Conservation (phyloP, 2,113 vertebrate genomes). For the Lathamus discolor region DNA sequence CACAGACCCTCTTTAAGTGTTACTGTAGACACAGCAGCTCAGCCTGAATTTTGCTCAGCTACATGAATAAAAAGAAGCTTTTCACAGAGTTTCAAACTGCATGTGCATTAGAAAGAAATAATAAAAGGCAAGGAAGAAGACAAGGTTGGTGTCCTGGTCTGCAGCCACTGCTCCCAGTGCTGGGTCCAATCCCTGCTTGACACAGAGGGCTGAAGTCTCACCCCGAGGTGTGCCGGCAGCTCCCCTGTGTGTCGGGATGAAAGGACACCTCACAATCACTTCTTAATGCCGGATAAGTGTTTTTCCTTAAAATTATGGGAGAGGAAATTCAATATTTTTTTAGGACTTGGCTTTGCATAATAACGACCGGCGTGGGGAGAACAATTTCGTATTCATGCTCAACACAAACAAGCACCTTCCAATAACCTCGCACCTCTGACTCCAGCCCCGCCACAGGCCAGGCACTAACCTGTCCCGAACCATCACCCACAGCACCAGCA, state of each 20-base stretch:
- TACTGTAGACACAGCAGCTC: fast-evolving
- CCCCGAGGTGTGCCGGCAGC: background rate
- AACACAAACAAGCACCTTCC: constrained; percentile 11
- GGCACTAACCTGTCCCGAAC: background rate
- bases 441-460: background rate
- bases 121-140: background rate
- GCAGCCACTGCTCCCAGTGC: background rate
- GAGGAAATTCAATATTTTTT: constrained; percentile 71
- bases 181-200: background rate
- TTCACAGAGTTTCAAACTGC: background rate
- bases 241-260: background rate
- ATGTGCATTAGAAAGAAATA: background rate
- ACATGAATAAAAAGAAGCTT: background rate
- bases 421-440: background rate
- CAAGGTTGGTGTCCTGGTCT: background rate
- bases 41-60: background rate
- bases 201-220: background rate
- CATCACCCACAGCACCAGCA: background rate
- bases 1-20: background rate
- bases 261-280: background rate
- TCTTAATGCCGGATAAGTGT: constrained; percentile 7
- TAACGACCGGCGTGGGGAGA: constrained; percentile 26
- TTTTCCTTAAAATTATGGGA: constrained; percentile 39
- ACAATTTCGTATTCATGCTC: constrained; percentile 43
- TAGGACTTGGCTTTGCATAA: constrained; percentile 64